A percentile compares a stretch with the other conserved stretches of the same genome.
These are phyloP conservation scores for Apodemia duryi DNA, from an alignment of 2,888 invertebrate species.

Conservation along the genomic window DNA sequence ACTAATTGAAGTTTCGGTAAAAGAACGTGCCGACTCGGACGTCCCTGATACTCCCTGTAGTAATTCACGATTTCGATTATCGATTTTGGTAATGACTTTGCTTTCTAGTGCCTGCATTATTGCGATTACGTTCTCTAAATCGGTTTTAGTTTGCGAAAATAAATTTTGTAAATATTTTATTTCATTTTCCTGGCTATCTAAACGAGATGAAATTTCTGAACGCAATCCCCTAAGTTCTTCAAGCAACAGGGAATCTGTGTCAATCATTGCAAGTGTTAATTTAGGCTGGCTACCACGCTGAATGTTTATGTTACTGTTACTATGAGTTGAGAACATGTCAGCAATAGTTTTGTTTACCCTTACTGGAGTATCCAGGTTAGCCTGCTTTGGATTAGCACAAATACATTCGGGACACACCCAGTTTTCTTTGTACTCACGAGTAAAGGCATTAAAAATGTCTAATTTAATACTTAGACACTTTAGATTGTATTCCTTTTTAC, in stretches of 20 bases:
- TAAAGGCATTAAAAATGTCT: not conserved
- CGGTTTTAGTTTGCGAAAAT: not conserved
- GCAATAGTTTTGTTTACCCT: not conserved
- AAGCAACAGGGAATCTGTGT: not conserved
- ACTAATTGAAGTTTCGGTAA: not conserved
- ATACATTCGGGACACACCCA: not conserved
- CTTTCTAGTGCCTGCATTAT: not conserved
- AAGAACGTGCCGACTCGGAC: too few species aligned
- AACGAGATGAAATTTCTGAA: not conserved
- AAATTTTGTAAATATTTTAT: not conserved
- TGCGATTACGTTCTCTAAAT: not conserved
- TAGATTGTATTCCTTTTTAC: not conserved
- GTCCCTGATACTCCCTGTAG: too few species aligned
- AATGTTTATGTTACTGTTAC: not conserved
- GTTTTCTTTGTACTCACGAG: not conserved
- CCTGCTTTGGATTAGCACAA: not conserved
- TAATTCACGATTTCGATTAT: not conserved
- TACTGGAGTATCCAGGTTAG: not conserved
- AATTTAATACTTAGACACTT: not conserved
- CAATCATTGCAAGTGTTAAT: not conserved
- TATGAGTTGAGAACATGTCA: not conserved
- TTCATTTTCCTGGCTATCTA: not conserved
- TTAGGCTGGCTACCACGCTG: not conserved
- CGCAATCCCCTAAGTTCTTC: constrained; percentile 7
- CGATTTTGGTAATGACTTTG: not conserved